Evolutionary conservation across 2,888 invertebrate species (phyloP), one percentile per base, ranked within the genome.

Genomic region (Epistrophe grossulariae): DNA sequence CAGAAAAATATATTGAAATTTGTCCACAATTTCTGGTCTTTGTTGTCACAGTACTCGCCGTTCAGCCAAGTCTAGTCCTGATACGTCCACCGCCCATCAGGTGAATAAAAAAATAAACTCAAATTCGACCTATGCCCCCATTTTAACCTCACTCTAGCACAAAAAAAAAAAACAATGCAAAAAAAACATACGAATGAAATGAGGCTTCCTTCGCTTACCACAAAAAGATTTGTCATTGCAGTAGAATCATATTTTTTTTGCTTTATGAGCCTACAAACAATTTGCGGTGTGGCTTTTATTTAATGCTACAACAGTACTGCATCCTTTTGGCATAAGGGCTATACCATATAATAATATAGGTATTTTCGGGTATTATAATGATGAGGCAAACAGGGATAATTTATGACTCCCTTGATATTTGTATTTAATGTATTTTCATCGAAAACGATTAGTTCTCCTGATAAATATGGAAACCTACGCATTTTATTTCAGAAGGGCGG

Each of bases 141-240:
- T 59, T 59, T 50, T 57, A 72, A 57, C 64, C 50, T 66, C 57
- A 72, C 71, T 68, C 50, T n/a, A 59, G 4, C 15, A 5, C 10
- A 5, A 13, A 13, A 60, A 28, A 28, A 38, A 38, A 24, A 4
- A 57, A 38, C 6, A 38, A 31, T 38, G 19, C 13, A 19, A 68
- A 35, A 50, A 68, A 68, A 68, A 50, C 13, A 68, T n/a, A 55
- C 64, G 19, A 66, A 68, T 73, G 24, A 60, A 73, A 74, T 76
- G 43, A 17, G 64, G 50, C 40, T 71, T 76, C 71, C 66, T 73
- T 48, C 52, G 60, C 45, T 50, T 13, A 62, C 84, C 74, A 84
- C 84, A 74, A 68, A 78, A 79, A 83, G 71, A 87, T 79, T 83
- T 87, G 70, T 87, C 83, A 79, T 79, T 83, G 87, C 87, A 83